phyloP scores from a whole-genome alignment of 1,140 invertebrate species.

The Drosophila seguyi region DNA sequence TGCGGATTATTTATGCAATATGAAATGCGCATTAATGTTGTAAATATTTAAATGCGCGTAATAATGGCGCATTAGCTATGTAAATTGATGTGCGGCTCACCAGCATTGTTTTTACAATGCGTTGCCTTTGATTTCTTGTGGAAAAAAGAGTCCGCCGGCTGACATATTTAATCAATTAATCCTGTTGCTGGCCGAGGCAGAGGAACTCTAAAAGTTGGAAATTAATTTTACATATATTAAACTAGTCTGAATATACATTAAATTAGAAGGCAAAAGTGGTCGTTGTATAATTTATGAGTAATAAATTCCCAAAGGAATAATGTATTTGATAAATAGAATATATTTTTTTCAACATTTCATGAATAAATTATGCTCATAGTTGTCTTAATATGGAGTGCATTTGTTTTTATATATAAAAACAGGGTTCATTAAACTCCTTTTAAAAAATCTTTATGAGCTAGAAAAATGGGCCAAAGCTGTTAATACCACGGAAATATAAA shows the following conservation, averaged over 20 bases:
- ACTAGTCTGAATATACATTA: neutral
- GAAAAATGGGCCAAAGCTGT: neutral
- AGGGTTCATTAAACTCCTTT: neutral
- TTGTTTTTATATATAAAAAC: neutral
- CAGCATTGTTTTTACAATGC: conserved; percentile 20
- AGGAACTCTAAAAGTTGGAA: conserved; percentile 4
- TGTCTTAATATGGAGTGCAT: neutral
- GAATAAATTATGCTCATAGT: neutral
- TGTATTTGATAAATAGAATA: neutral
- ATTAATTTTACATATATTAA: conserved; percentile 28
- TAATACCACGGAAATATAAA: neutral
- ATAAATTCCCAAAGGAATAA: conserved; percentile 3
- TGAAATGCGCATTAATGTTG: conserved; percentile 65
- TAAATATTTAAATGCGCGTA: conserved; percentile 67
- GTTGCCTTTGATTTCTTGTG: conserved; percentile 13
- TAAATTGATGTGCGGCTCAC: conserved; percentile 56
- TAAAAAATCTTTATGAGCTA: neutral
- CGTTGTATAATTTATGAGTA: neutral
- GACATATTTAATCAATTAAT: conserved; percentile 46
- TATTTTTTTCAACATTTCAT: neutral
- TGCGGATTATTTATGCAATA: conserved; percentile 78
- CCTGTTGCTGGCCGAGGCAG: neutral
- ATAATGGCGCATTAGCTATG: conserved; percentile 72
- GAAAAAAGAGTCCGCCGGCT: neutral
- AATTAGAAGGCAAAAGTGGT: neutral